Evolutionary conservation across 2,113 vertebrate species (phyloP).

Genomic region (Stigmatopora nigra): DNA sequence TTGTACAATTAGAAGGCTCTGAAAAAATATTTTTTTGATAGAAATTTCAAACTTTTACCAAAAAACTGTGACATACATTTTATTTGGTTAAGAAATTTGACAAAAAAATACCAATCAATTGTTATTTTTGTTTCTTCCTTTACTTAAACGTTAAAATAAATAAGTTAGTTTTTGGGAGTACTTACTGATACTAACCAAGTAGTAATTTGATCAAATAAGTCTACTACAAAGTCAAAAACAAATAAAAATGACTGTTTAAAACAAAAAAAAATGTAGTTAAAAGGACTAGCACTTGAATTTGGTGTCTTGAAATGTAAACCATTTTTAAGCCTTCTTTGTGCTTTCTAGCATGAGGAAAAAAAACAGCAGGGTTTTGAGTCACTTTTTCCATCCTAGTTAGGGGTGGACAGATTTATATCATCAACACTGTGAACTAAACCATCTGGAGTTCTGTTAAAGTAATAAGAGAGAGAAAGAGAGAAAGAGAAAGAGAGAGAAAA

Average conservation of each 20-base stretch:
- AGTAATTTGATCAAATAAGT: background rate
- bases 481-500: constrained; percentile 19
- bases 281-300: background rate
- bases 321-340: background rate
- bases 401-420: constrained; percentile 60
- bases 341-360: background rate
- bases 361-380: constrained; percentile 46
- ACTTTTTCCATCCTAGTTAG: constrained; percentile 65
- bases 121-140: too few relatives aligned
- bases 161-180: too few relatives aligned
- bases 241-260: background rate
- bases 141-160: too few relatives aligned
- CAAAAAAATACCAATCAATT: too few relatives aligned
- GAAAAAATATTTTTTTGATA: too few relatives aligned
- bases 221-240: too few relatives aligned
- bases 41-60: too few relatives aligned
- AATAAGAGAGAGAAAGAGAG: constrained; percentile 33
- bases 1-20: too few relatives aligned
- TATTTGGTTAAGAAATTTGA: too few relatives aligned
- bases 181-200: too few relatives aligned
- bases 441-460: constrained; percentile 65
- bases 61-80: too few relatives aligned
- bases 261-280: background rate
- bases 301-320: background rate
- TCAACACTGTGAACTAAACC: constrained; percentile 54